Evolutionary conservation across 2,888 invertebrate species (phyloP).

Genomic region (Aromia moschata): DNA sequence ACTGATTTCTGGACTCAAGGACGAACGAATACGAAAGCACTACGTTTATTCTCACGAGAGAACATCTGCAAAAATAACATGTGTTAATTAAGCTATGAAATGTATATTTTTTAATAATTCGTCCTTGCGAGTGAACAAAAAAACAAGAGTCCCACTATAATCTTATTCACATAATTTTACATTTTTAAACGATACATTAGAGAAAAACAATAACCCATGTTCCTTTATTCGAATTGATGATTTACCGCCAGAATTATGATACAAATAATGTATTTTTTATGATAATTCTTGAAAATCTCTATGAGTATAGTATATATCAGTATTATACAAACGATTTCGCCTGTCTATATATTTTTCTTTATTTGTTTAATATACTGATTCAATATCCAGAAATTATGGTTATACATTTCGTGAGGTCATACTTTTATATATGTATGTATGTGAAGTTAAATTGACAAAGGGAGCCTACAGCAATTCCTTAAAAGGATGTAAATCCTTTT

Average conservation of each 20-base stretch:
- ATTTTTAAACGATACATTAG: slow-evolving; percentile 12
- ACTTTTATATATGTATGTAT: too few species aligned
- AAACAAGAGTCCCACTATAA: slow-evolving; percentile 1
- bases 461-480: too few species aligned
- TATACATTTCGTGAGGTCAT: too few species aligned
- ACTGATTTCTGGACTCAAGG: slow-evolving; percentile 1
- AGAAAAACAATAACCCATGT: background rate
- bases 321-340: too few species aligned
- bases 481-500: too few species aligned
- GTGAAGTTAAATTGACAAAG: too few species aligned
- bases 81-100: slow-evolving; percentile 2
- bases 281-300: slow-evolving; percentile 1
- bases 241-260: background rate
- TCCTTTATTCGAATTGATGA: background rate
- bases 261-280: background rate
- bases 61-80: slow-evolving; percentile 11
- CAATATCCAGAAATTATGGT: too few species aligned
- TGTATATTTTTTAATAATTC: slow-evolving; percentile 1
- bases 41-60: background rate
- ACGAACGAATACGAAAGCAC: slow-evolving; percentile 6
- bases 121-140: slow-evolving; percentile 7
- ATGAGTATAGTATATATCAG: too few species aligned
- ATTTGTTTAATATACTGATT: too few species aligned
- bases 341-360: too few species aligned
- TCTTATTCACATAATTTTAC: slow-evolving; percentile 12